Base-by-base conservation (phyloP, 1,140 invertebrate species). In the Psilanteris sp. region DNA sequence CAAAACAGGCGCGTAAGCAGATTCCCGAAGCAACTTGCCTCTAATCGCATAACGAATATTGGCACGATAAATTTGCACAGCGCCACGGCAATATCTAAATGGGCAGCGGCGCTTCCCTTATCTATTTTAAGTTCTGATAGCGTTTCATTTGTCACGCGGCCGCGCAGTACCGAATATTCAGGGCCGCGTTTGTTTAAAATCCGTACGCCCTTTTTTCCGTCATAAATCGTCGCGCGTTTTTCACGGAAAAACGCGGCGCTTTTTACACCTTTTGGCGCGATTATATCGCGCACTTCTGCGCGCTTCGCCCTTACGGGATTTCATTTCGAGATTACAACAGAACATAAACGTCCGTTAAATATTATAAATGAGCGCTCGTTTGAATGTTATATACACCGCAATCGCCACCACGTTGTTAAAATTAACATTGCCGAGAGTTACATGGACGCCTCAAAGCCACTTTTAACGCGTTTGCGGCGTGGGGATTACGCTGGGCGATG, bases 261-360 rank as follows among this genome's bases (percentile, higher is more conserved):
- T 76, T 71, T 76, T 70, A 52, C 73, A 61, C 46, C 55, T 75
- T 74, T 75, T 74, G 70, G 54, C 61, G 61, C 50, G 71, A 67
- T 75, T 74, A 54, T 48, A 74, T 61, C 54, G 43, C 50, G 44
- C 43, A 64, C 50, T 72, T 66, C 36, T 62, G 50, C 43, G 36
- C 59, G 16, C 14, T 22, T 48, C 70, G 48, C 54, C 64, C 70
- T 64, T 54, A 34, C 50, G 57, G 57, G 73, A 64, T 70, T 70
- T 66, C 57, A 66, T 57, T 64, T 29, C 62, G 50, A 70, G 73
- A 70, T 71, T 76, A 76, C 73, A 70, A 70, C 57, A 20, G 64
- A 34, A 66, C 73, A 70, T 76, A 70, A 76, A 76, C 52, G 73
- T 70, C 64, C 50, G 64, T 70, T 66, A 59, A 70, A 70, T 70